These are phyloP conservation scores for Fringilla coelebs DNA, from an alignment of 2,797 vertebrate species.

Conservation along the genomic window DNA sequence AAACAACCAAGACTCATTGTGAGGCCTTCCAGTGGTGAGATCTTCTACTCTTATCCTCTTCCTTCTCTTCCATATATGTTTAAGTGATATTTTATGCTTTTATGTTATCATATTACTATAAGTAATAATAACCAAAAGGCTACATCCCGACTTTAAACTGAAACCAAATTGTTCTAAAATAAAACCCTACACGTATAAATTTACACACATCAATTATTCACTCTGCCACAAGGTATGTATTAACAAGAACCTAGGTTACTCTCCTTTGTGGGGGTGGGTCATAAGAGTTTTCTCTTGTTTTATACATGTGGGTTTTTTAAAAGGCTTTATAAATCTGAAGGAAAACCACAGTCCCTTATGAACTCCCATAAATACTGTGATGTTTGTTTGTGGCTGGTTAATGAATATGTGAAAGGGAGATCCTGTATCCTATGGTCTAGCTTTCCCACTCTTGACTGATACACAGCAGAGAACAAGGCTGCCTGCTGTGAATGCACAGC, in stretches of 20 bases:
- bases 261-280: not conserved
- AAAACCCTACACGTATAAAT: not conserved
- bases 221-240: not conserved
- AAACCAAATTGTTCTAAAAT: not conserved
- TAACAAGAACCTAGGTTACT: not conserved
- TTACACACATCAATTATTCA: not conserved
- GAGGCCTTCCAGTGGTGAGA: not conserved
- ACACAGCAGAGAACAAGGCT: not conserved
- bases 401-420: not conserved
- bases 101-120: not conserved
- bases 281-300: not conserved
- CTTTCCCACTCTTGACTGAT: not conserved
- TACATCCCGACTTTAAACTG: not conserved
- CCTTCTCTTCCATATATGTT: not conserved
- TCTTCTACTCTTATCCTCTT: not conserved
- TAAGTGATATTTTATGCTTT: not conserved
- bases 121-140: not conserved
- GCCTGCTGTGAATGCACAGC: not conserved
- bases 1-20: accelerated
- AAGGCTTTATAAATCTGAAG: not conserved
- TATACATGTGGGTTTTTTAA: not conserved
- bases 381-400: not conserved
- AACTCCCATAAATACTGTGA: not conserved
- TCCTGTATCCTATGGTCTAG: not conserved
- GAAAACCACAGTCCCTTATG: not conserved